Percentiles rank a stretch among this genome's conserved stretches.
phyloP scores from a whole-genome alignment of 2,888 invertebrate genomes.

The Phragmatobia fuliginosa region DNA sequence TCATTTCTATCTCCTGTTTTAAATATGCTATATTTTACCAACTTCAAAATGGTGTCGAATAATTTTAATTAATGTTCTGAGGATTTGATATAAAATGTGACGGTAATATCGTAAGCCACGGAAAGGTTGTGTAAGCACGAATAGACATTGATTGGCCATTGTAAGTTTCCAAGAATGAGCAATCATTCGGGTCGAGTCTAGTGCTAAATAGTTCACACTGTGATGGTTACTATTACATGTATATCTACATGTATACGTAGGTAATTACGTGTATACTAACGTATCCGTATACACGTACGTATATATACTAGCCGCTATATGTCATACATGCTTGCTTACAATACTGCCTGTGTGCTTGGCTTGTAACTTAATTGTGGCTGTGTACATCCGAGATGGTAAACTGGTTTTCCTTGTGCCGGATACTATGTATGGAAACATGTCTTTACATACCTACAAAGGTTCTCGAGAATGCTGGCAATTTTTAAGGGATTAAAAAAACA shows the following conservation, averaged over 20 bases:
- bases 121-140: conserved; percentile 60
- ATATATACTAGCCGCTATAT: neutral
- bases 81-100: conserved; percentile 45
- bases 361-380: neutral
- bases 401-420: neutral
- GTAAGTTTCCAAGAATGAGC: conserved; percentile 74
- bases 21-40: conserved; percentile 43
- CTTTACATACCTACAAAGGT: neutral
- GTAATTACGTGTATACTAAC: neutral
- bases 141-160: conserved; percentile 78
- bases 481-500: neutral
- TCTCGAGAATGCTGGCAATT: neutral
- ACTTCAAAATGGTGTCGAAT: conserved; percentile 21
- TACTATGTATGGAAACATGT: neutral
- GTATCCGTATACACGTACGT: neutral
- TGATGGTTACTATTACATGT: conserved; percentile 55
- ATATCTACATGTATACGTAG: conserved; percentile 30
- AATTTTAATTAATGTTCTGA: conserved; percentile 40
- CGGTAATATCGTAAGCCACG: conserved; percentile 54
- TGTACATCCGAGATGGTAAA: neutral
- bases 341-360: neutral
- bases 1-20: conserved; percentile 46
- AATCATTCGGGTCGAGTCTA: conserved; percentile 66
- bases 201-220: conserved; percentile 59
- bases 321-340: conserved; percentile 46